Evolutionary conservation across 2,113 vertebrate species (phyloP).

Genomic region (Xiphorhynchus elegans): DNA sequence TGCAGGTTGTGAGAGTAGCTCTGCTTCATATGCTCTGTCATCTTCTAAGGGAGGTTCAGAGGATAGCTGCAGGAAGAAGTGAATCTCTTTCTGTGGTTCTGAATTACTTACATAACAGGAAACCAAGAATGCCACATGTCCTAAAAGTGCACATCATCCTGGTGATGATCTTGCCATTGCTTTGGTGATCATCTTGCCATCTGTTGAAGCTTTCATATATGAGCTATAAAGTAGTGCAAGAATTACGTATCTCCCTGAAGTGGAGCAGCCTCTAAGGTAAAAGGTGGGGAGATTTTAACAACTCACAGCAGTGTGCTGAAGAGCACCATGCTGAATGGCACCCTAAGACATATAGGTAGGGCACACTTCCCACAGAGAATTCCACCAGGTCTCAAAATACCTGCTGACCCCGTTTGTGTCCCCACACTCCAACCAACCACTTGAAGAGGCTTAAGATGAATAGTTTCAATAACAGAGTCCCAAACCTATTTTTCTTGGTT

Average conservation of each 20-base stretch:
- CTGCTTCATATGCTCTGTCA: neutral
- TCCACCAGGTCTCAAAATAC: neutral
- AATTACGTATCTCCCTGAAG: neutral
- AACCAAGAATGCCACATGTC: neutral
- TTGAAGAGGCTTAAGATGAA: neutral
- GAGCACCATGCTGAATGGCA: neutral
- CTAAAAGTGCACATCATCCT: neutral
- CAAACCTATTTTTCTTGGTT: neutral
- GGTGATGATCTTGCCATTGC: conserved; percentile 18
- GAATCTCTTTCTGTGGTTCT: neutral
- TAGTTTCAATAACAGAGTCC: neutral
- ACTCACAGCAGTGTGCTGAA: neutral
- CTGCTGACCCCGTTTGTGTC: neutral
- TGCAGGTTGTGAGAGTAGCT: neutral
- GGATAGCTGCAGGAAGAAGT: neutral
- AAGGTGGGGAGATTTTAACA: neutral
- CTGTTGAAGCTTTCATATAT: neutral
- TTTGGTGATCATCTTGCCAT: conserved; percentile 20
- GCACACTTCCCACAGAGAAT: neutral
- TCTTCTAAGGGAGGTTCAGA: neutral
- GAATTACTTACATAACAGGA: neutral
- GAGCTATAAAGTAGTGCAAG: neutral
- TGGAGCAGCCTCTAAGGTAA: neutral
- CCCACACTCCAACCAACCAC: neutral
- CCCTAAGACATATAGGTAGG: neutral